These are phyloP conservation scores for Apostichopus parvimensis DNA, from an alignment of 35 echinoderm and acorn worm genomes.

Conservation along the genomic window DNA sequence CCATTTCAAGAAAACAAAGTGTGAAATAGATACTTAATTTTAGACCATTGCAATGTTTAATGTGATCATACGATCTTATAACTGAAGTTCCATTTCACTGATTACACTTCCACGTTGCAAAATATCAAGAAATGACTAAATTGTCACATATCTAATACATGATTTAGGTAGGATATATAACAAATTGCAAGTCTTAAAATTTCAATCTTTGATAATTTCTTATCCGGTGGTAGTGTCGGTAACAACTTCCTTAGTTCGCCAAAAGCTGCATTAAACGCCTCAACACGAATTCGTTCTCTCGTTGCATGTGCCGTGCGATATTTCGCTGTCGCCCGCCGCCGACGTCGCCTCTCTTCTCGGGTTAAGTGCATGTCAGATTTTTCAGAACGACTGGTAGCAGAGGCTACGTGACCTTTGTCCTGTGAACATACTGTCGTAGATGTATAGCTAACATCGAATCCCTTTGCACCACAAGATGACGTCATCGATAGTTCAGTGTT, in stretches of 20 bases:
- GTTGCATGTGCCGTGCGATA: conserved; percentile 96
- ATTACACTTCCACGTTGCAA: no score
- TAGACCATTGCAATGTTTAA: no score
- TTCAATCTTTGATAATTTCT: conserved; percentile 96
- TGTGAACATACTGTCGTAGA: neutral
- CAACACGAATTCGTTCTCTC: conserved; percentile 81
- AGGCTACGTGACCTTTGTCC: neutral
- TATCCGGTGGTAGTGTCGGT: conserved; percentile 90
- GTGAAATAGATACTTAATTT: no score
- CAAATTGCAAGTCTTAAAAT: conserved; percentile 91
- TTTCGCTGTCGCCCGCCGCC: conserved; percentile 85
- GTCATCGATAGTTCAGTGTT: neutral
- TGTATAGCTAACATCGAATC: conserved; percentile 1
- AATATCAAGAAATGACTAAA: no score
- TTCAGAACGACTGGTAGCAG: conserved; percentile 17
- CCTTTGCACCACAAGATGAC: conserved; percentile 25
- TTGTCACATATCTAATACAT: conserved; percentile 79
- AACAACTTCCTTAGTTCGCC: conserved; percentile 82
- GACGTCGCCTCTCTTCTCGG: conserved; percentile 77
- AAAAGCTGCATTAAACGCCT: conserved; percentile 94
- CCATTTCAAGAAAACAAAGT: no score
- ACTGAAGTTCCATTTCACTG: no score
- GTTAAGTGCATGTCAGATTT: conserved; percentile 71
- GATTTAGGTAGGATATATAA: conserved; percentile 97
- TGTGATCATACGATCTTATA: no score